Conservation (phyloP, 1,140 invertebrate species). For the Contarinia nasturtii region DNA sequence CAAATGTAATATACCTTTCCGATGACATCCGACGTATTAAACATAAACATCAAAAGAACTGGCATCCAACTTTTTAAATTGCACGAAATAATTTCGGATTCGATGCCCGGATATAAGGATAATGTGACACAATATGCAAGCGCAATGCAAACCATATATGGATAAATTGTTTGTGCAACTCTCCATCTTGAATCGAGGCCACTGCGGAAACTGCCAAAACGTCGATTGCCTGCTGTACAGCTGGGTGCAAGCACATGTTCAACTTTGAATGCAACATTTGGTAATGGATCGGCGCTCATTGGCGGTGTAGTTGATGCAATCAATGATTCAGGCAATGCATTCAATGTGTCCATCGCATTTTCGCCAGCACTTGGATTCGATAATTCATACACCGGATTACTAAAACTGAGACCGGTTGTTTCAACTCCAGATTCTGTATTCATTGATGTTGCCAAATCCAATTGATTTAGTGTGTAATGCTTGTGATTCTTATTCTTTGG, state of each 20-base stretch:
- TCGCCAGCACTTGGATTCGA: slow-evolving; percentile 34
- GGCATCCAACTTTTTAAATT: slow-evolving; percentile 74
- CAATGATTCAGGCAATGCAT: slow-evolving; percentile 19
- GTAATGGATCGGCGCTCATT: background rate
- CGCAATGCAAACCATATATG: slow-evolving; percentile 73
- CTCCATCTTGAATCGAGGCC: slow-evolving; percentile 49
- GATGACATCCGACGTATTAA: slow-evolving; percentile 68
- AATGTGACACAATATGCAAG: slow-evolving; percentile 75
- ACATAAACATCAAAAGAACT: slow-evolving; percentile 71
- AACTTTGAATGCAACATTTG: slow-evolving; percentile 45
- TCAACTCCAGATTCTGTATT: background rate
- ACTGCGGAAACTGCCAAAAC: slow-evolving; percentile 25
- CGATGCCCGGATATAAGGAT: slow-evolving; percentile 73
- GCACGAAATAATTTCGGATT: slow-evolving; percentile 71
- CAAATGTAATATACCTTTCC: no score
- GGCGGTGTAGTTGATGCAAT: slow-evolving; percentile 7
- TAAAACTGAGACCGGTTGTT: slow-evolving; percentile 22
- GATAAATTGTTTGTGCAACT: slow-evolving; percentile 63
- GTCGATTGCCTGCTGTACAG: slow-evolving; percentile 20
- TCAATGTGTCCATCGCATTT: slow-evolving; percentile 19
- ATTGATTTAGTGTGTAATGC: no score
- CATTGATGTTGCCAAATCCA: slow-evolving; percentile 2
- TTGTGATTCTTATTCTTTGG: background rate
- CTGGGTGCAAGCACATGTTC: slow-evolving; percentile 53
- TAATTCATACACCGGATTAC: slow-evolving; percentile 62